phyloP scores from a whole-genome alignment of 2,113 vertebrate genomes.

The mouse (Mus musculus) region GRCm39 chr9:73604501-73605000 shows the following conservation, averaged over 20 bases:
- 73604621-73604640: neutral
- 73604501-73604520: neutral
- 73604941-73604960: neutral
- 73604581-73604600: neutral
- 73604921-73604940: neutral
- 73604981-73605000: neutral
- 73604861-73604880: neutral
- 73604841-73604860: neutral
- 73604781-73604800: neutral
- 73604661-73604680: neutral
- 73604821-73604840: neutral
- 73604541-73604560: neutral
- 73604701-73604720: neutral
- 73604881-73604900: neutral
- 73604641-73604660: neutral
- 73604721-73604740: no score
- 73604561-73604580: neutral
- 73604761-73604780: neutral
- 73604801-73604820: neutral
- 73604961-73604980: neutral
- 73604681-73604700: neutral
- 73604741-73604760: neutral
- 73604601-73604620: neutral
- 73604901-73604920: neutral
- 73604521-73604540: neutral